Evolutionary conservation across 2,797 vertebrate species (phyloP).

Genomic region (Brachyrhaphis roseni): DNA sequence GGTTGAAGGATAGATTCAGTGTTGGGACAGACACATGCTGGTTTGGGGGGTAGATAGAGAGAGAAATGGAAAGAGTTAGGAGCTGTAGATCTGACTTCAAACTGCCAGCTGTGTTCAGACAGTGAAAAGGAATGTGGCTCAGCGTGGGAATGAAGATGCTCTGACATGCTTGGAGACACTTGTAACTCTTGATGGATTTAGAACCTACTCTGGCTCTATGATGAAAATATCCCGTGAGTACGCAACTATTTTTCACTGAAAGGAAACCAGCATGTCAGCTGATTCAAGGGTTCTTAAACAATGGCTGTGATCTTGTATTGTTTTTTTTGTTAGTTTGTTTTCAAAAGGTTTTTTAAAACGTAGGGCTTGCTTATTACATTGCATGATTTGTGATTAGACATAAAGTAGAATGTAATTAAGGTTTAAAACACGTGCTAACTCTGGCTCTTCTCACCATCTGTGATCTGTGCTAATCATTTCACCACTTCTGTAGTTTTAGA

Average conservation of each 20-base stretch:
- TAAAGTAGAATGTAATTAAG: neutral
- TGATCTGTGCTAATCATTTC: neutral
- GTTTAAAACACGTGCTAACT: neutral
- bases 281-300: conserved; percentile 18
- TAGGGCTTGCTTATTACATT: neutral
- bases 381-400: neutral
- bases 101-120: conserved; percentile 67
- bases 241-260: conserved; percentile 23
- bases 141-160: conserved; percentile 77
- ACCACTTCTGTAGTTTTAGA: neutral
- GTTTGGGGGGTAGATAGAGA: conserved; percentile 65
- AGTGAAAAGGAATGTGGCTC: conserved; percentile 68
- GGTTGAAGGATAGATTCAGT: conserved; percentile 70
- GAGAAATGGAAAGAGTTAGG: conserved; percentile 52
- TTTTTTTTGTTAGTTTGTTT: neutral
- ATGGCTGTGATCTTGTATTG: neutral
- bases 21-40: conserved; percentile 61
- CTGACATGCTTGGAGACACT: conserved; percentile 60
- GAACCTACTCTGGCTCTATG: conserved; percentile 52
- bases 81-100: conserved; percentile 60
- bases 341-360: neutral
- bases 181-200: conserved; percentile 60
- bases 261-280: conserved; percentile 9
- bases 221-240: conserved; percentile 81
- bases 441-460: neutral